phyloP scores from a whole-genome alignment of 2,797 vertebrate genomes.

The Coregonus ussuriensis region DNA sequence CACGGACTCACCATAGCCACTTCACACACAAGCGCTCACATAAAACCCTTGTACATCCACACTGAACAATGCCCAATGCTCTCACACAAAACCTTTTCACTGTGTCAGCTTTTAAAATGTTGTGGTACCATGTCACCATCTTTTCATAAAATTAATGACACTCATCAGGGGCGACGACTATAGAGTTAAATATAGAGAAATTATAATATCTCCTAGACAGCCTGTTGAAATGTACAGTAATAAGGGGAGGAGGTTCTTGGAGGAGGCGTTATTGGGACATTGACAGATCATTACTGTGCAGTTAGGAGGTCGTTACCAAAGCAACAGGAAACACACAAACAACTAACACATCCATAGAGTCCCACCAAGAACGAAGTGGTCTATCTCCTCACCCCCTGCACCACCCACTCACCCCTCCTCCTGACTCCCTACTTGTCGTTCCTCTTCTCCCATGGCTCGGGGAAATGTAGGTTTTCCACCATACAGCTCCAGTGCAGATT shows the following conservation, averaged over 20 bases:
- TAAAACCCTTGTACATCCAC: not conserved
- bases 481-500: not conserved
- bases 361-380: not conserved
- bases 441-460: not conserved
- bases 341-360: not conserved
- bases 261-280: not conserved
- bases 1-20: not conserved
- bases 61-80: not conserved
- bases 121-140: not conserved
- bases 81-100: not conserved
- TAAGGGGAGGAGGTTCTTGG: not conserved
- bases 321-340: not conserved
- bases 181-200: not conserved
- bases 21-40: slow-evolving; percentile 12
- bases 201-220: not conserved
- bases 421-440: too few species aligned
- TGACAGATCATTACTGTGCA: not conserved
- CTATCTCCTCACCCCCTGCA: not conserved
- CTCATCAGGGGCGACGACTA: too few species aligned
- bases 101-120: not conserved
- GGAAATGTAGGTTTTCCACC: not conserved
- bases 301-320: not conserved
- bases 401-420: not conserved
- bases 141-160: too few species aligned
- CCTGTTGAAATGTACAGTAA: not conserved